Evolutionary conservation across 2,888 invertebrate species (phyloP), one percentile per base, ranked within the genome.

Genomic region (Lacanobia oleracea): DNA sequence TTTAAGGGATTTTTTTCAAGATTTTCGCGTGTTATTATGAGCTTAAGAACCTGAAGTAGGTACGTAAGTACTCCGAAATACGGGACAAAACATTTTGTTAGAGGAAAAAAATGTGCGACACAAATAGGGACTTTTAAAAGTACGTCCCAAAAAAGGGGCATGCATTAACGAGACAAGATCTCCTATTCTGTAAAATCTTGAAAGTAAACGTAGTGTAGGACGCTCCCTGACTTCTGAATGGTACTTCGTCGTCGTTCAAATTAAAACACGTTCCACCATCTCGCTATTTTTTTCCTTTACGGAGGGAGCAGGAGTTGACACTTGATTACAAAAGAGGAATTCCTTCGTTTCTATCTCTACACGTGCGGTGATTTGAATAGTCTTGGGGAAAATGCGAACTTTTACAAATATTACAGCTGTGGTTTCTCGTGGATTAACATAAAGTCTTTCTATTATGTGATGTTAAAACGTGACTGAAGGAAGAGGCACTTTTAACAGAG

Each of bases 141-240:
- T 61, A 50, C 18, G 82, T 50, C 68, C 62, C 62, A 66, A 75
- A 85, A 75, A 68, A 66, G 59, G 72, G 66, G 51, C 75, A 27
- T 73, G 69, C 77, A 85, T 75, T 83, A 82, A 77, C 10, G 68
- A 69, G 69, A 75, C 73, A 75, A 80, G 81, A 85, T 83, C 80
- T 76, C 60, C 45, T 72, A 78, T 67, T 63, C 56, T 75, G 68
- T 72, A 73, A 71, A 61, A 40, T 56, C 53, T 57, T 73, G 64
- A 77, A 75, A 75, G 54, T 66, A 50, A 67, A 66, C 51, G 64
- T 70, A 66, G 68, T 33, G 48, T 67, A 48, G 45, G 45, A 23
- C 48, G 67, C 57, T 67, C 54, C 43, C 50, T 50, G 70, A 51
- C 57, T 77, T 67, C 53, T 70, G 79, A 72, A 73, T 59, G 59